Conservation (phyloP, 2,888 invertebrate species). For the Lepidochitona cinerea region DNA sequence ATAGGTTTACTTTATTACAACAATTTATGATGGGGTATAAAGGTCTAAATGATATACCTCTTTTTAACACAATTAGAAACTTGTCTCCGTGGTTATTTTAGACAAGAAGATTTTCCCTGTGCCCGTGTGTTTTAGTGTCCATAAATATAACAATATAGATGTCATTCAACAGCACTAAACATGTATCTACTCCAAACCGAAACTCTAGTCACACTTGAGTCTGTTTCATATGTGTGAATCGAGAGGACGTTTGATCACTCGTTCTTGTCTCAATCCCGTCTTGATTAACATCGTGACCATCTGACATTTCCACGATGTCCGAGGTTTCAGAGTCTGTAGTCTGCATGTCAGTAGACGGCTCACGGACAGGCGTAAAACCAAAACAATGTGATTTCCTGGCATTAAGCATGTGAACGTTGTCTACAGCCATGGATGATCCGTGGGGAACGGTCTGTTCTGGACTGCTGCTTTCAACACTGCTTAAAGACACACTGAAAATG, state of each 20-base stretch:
- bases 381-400: slow-evolving; percentile 29
- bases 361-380: slow-evolving; percentile 51
- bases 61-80: too few relatives aligned
- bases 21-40: too few relatives aligned
- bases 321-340: slow-evolving; percentile 61
- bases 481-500: slow-evolving; percentile 42
- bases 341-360: slow-evolving; percentile 50
- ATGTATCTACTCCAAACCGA: too few relatives aligned
- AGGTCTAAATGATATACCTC: too few relatives aligned
- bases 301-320: slow-evolving; percentile 53
- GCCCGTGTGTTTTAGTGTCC: too few relatives aligned
- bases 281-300: slow-evolving; percentile 9
- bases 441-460: slow-evolving; percentile 46
- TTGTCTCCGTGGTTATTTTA: too few relatives aligned
- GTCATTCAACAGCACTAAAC: too few relatives aligned
- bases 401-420: background rate
- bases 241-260: background rate
- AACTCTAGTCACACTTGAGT: slow-evolving; percentile 3
- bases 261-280: background rate
- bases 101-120: too few relatives aligned
- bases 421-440: slow-evolving; percentile 3
- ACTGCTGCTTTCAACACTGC: slow-evolving; percentile 44
- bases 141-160: too few relatives aligned
- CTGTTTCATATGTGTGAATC: background rate
- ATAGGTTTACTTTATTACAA: too few relatives aligned